Evolutionary conservation across 2,113 vertebrate genomes (phyloP).

Genomic region (Microcebus murinus): DNA sequence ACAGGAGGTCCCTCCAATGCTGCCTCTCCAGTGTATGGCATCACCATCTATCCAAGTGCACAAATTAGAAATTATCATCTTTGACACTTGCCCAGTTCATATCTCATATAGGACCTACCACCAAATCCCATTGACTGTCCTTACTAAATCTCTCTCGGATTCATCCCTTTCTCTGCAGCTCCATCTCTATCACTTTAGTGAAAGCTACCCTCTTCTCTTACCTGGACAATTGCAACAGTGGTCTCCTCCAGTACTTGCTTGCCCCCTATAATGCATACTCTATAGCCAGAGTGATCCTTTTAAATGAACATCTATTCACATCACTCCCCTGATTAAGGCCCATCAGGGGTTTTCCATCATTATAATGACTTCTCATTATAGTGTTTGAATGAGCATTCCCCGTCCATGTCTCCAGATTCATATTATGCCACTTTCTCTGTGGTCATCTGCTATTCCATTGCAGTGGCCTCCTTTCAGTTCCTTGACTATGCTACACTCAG

Average conservation of each 20-base stretch:
- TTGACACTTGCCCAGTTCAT: not conserved
- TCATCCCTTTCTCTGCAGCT: not conserved
- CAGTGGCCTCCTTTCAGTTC: not conserved
- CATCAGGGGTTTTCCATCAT: not conserved
- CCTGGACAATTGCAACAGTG: not conserved
- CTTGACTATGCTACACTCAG: not conserved
- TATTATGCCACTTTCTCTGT: not conserved
- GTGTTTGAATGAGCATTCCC: not conserved
- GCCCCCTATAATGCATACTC: not conserved
- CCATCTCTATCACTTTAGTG: not conserved
- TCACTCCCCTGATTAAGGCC: not conserved
- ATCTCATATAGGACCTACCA: not conserved
- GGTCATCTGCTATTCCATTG: not conserved
- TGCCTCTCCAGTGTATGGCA: not conserved
- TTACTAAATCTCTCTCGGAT: not conserved
- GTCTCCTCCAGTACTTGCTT: not conserved
- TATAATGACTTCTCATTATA: not conserved
- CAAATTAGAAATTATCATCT: not conserved
- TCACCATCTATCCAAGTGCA: not conserved
- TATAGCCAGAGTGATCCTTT: not conserved
- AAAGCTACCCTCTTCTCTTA: not conserved
- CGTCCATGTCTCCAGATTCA: not conserved
- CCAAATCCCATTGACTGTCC: not conserved
- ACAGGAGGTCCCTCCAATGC: not conserved
- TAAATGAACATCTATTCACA: not conserved